Evolutionary conservation across 2,888 invertebrate genomes (phyloP), one percentile per base, ranked within the genome.

Genomic region (Erannis defoliaria): DNA sequence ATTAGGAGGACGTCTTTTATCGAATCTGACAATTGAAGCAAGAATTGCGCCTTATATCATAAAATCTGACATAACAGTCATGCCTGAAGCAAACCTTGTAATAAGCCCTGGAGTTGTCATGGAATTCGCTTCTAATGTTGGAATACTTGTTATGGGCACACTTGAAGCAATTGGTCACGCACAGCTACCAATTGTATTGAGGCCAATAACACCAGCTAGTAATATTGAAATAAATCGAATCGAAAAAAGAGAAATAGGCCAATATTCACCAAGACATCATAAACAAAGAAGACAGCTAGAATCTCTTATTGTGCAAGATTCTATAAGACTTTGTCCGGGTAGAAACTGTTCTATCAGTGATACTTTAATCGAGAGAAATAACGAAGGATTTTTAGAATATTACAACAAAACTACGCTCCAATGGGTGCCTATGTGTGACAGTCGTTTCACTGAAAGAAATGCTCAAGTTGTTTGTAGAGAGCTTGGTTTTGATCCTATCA

Each of bases 381-480:
- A 95, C 73, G 96, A 97, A 94, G 99, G 99, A 5, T 99, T 99
- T 78, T 85, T 99, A 62, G 98, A 99, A 89, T 97, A 98, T 80
- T 99, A 97, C 82, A 99, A 99, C 79, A 95, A 94, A 71, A 99
- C 99, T 1, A 98, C 99, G 0, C 93, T 98, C 16, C 99, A 99
- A 80, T 99, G 99, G 98, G 97, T 99, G 33, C 98, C 99, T 0
- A 96, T 99, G 89, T 99, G 99, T 86, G 99, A 99, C 85, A 95
- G 95, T 43, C 94, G 98, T 62, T 99, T 99, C 84, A 99, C 99
- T 0, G 98, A 99, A 83, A 94, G 99, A 75, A 99, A 99, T 82
- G 99, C 98, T 4, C 97, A 98, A 93, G 99, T 99, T 0, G 98
- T 99, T 0, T 99, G 99, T 80, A 94, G 98, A 19, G 98, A 99